These are phyloP conservation scores for Avahi laniger DNA, from an alignment of 2,797 vertebrate genomes.

Conservation along the genomic window DNA sequence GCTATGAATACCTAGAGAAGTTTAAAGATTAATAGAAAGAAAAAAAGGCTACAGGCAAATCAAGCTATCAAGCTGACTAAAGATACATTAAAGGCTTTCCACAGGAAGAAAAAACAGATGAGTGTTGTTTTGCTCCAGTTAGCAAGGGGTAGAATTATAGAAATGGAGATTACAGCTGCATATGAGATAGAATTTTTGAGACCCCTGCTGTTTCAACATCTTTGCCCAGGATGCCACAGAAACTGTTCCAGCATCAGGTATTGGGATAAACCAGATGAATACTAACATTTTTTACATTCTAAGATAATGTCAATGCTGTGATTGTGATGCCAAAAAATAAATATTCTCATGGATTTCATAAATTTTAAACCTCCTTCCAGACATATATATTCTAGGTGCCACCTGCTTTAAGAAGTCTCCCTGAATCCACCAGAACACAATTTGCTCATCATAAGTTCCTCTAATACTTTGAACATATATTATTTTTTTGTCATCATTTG, in stretches of 20 bases:
- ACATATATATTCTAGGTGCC: background rate
- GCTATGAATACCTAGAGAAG: background rate
- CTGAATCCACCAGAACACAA: background rate
- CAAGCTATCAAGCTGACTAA: background rate
- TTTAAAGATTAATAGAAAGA: background rate
- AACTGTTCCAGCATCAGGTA: background rate
- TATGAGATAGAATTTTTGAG: background rate
- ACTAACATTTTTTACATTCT: background rate
- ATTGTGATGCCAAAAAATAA: background rate
- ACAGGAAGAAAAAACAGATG: slow-evolving; percentile 15
- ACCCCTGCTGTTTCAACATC: background rate
- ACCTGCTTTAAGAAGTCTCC: background rate
- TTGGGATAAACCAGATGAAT: slow-evolving; percentile 17
- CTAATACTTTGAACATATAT: background rate
- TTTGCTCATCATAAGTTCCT: background rate
- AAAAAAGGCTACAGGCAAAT: background rate
- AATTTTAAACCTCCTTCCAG: background rate
- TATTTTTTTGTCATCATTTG: background rate
- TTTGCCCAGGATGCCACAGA: background rate
- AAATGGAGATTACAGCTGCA: background rate
- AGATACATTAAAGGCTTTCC: slow-evolving; percentile 24
- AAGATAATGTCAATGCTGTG: background rate
- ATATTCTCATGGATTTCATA: background rate
- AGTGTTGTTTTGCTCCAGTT: background rate
- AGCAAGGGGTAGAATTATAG: background rate